Percentiles rank a stretch among this genome's conserved stretches.
Evolutionary conservation across 2,888 invertebrate species (phyloP).

Genomic region (Meandrusa payeni): DNA sequence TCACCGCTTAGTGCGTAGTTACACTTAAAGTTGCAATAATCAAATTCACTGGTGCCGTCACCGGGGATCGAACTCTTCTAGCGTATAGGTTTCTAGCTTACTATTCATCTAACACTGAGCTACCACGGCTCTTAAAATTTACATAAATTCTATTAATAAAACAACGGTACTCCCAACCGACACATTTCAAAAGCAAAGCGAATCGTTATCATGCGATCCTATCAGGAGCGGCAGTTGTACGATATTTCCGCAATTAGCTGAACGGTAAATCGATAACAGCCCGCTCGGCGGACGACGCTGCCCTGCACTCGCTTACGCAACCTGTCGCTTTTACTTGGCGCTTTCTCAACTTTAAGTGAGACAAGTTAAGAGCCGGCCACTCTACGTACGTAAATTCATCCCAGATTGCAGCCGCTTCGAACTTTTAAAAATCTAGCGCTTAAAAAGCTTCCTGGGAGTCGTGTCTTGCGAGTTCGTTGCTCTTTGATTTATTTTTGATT

Average conservation of each 20-base stretch:
- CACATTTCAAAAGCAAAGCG: slow-evolving; percentile 1
- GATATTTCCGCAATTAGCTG: slow-evolving; percentile 15
- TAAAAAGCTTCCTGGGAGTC: slow-evolving; percentile 13
- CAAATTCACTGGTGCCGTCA: no score
- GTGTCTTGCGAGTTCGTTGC: slow-evolving; percentile 16
- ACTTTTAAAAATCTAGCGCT: slow-evolving; percentile 12
- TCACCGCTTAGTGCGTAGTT: no score
- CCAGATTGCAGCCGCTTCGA: background rate
- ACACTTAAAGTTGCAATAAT: no score
- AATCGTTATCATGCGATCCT: slow-evolving; percentile 2
- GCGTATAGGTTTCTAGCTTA: no score
- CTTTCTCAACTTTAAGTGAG: slow-evolving; percentile 6
- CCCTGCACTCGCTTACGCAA: slow-evolving; percentile 4
- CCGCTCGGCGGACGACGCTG: background rate
- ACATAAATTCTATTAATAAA: no score
- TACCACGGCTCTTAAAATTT: no score
- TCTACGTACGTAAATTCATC: slow-evolving; percentile 1
- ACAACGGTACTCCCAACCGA: no score
- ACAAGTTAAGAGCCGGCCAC: background rate
- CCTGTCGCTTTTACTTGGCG: slow-evolving; percentile 7
- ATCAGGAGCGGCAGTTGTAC: slow-evolving; percentile 6
- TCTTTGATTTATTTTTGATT: slow-evolving; percentile 1
- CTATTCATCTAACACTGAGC: no score
- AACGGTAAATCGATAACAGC: slow-evolving; percentile 15
- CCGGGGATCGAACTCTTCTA: no score